phyloP scores from a whole-genome alignment of 2,888 invertebrate genomes.

The Conchocele bisecta region DNA sequence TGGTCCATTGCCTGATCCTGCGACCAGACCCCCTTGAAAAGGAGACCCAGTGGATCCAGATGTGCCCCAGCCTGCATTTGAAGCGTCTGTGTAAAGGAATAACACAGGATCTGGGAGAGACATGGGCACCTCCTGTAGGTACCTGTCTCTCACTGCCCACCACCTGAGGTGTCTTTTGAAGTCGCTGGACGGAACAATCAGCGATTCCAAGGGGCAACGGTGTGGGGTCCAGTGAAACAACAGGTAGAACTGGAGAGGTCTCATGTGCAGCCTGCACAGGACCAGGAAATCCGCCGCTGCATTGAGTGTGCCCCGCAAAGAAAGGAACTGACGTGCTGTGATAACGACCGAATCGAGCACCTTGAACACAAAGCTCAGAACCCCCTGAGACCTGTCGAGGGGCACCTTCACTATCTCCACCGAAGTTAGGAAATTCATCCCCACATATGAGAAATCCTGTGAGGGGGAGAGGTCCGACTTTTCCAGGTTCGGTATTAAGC shows the following conservation, averaged over 20 bases:
- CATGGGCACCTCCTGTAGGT: conserved; percentile 11
- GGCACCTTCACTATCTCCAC: background rate
- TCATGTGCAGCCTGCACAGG: conserved; percentile 19
- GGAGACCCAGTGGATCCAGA: background rate
- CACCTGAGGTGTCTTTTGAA: conserved; percentile 4
- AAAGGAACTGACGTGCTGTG: conserved; percentile 14
- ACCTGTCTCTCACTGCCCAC: background rate
- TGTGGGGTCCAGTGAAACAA: conserved; percentile 18
- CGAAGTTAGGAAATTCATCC: background rate
- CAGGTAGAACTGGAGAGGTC: conserved; percentile 20
- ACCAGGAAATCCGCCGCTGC: conserved; percentile 20
- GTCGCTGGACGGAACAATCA: background rate
- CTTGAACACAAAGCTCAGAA: background rate
- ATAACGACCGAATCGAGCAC: background rate
- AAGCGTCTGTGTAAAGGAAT: conserved; percentile 14
- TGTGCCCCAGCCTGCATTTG: too few species aligned
- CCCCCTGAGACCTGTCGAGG: background rate
- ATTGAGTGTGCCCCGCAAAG: conserved; percentile 13
- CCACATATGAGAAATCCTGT: conserved; percentile 29
- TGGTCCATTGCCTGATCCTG: background rate
- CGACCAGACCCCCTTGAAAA: background rate
- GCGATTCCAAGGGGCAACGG: background rate
- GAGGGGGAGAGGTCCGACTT: conserved; percentile 28
- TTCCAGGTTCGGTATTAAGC: conserved; percentile 7
- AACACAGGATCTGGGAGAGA: background rate